Evolutionary conservation across 2,113 vertebrate genomes (phyloP), one percentile per base, ranked within the genome.

Genomic region (Ursus arctos): DNA sequence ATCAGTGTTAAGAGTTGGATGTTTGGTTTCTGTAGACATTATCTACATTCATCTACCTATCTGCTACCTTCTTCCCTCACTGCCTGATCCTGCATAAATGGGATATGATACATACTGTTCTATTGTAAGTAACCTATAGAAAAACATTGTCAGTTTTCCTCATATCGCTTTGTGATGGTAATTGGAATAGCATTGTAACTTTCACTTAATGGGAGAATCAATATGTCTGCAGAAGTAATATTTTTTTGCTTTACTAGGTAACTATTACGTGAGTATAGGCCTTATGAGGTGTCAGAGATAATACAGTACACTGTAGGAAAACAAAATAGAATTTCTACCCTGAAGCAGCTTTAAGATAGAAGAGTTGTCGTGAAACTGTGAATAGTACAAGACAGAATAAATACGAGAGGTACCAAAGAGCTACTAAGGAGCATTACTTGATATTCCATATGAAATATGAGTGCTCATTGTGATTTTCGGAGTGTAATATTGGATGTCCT

Each of bases 211-310:
- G 12, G 33, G 24, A 65, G 24, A 96, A 67, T 82, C 16, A 72
- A 1, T 63, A 18, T 94, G 14, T 71, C 80, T 92, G n/a, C 33
- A 92, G 57, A 87, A 83, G n/a, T 94, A 31, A 31, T 91, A n/a
- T 76, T 89, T 95, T 92, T 28, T 89, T 95, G 43, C 14, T 93
- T 76, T 87, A 76, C 33, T 84, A 80, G 36, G 5, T 84, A 88
- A 77, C 47, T 13, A 1, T 83, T 65, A 82, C 49, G 26, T 36
- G 61, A n/a, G 53, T 83, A 2, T 65, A 89, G 67, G 59, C 12
- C 51, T 79, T 92, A 53, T 31, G 57, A 47, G 89, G 18, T 80
- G 19, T 83, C 1, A 85, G 84, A 61, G 47, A 36, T 0, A 19
- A 40, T 36, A 81, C 26, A 81, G 51, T 40, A 69, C 33, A 76